A percentile compares a stretch with the other conserved stretches of the same genome.
Evolutionary conservation across 2,113 vertebrate genomes (phyloP).

Genomic region (Catagonus wagneri): DNA sequence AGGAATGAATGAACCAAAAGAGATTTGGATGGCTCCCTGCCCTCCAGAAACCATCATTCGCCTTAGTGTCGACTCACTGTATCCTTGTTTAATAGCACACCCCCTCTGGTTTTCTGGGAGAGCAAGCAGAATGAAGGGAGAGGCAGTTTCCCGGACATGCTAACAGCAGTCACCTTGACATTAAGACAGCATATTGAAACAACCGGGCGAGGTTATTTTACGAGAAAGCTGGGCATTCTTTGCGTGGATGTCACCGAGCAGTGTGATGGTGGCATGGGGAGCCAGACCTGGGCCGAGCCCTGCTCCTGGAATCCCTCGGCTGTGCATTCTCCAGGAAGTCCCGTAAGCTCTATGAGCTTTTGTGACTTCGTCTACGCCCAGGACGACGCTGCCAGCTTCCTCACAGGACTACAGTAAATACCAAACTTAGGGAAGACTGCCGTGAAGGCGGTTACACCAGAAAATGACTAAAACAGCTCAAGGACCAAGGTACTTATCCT

Average conservation of each 20-base stretch:
- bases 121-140: background rate
- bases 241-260: background rate
- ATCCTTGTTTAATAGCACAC: background rate
- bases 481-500: background rate
- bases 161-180: background rate
- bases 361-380: background rate
- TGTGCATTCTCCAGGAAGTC: background rate
- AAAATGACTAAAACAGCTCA: background rate
- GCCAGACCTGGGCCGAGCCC: background rate
- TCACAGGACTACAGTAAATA: background rate
- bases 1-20: too few species aligned
- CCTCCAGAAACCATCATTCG: too few species aligned
- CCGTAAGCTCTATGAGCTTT: background rate
- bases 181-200: background rate
- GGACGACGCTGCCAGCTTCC: accelerated
- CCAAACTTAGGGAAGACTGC: too few species aligned
- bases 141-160: background rate
- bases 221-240: background rate
- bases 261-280: background rate
- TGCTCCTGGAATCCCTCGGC: background rate
- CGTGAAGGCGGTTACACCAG: background rate
- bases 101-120: background rate
- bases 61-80: too few species aligned
- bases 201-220: background rate
- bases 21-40: background rate